Evolutionary conservation across 2,888 invertebrate species (phyloP).

Genomic region (Ellobium chinense): DNA sequence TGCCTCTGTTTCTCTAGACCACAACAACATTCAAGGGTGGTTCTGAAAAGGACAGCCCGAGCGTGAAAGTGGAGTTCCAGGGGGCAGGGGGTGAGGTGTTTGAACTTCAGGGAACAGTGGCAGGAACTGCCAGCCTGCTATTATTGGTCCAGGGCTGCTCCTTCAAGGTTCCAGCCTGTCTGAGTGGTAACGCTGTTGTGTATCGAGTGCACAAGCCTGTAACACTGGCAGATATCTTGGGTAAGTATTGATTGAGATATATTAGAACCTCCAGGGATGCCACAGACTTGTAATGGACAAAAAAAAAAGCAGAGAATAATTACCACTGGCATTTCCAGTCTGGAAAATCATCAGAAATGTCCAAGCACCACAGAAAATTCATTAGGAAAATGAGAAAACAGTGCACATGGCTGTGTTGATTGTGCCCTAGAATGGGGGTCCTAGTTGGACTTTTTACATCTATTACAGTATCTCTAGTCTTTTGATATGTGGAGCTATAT

Average conservation of each 20-base stretch:
- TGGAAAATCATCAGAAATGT: too few species aligned
- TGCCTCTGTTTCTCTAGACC: constrained; percentile 39
- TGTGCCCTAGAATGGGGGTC: too few species aligned
- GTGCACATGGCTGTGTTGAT: too few species aligned
- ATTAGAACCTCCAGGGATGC: too few species aligned
- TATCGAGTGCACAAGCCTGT: constrained; percentile 55
- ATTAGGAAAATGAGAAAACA: too few species aligned
- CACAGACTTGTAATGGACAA: too few species aligned
- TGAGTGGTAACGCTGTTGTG: constrained; percentile 57
- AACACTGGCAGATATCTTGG: constrained; percentile 59
- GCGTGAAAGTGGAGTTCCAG: constrained; percentile 56
- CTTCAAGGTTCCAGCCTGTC: constrained; percentile 60
- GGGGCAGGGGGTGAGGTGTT: constrained; percentile 47
- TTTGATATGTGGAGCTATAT: too few species aligned
- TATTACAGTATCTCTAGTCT: too few species aligned
- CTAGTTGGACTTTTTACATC: too few species aligned
- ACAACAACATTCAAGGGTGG: constrained; percentile 46
- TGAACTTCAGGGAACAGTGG: constrained; percentile 59
- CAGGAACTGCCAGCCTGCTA: constrained; percentile 59
- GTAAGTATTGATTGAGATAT: constrained; percentile 54
- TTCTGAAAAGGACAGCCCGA: constrained; percentile 7
- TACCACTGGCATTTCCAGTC: too few species aligned
- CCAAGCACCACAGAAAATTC: too few species aligned
- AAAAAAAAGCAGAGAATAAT: too few species aligned
- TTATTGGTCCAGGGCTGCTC: constrained; percentile 56